These are phyloP conservation scores for Martes flavigula DNA, from an alignment of 2,797 vertebrate genomes.

Conservation along the genomic window DNA sequence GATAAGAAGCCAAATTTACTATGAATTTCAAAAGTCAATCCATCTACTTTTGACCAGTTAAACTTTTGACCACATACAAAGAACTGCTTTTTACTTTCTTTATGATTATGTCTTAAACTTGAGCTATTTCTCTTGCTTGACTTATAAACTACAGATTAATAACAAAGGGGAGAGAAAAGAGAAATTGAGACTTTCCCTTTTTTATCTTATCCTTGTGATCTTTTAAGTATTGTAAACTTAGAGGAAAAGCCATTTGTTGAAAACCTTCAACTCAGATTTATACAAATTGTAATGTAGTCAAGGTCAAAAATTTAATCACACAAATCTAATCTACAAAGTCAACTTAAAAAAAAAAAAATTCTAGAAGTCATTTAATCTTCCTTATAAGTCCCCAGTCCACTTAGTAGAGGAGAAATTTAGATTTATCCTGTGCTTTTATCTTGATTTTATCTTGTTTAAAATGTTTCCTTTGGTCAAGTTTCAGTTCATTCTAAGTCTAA, in stretches of 20 bases:
- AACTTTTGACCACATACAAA: conserved; percentile 70
- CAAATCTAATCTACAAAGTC: conserved; percentile 1
- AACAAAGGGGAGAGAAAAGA: conserved; percentile 43
- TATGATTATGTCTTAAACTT: conserved; percentile 54
- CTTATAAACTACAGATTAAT: conserved; percentile 62
- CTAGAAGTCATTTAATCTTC: conserved; percentile 40
- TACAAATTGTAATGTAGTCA: not conserved
- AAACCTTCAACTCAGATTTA: conserved; percentile 37
- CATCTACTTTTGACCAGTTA: conserved; percentile 69
- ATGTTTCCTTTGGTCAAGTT: not conserved
- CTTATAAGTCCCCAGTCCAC: not conserved
- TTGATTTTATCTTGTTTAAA: conserved; percentile 35
- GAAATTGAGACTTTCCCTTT: conserved; percentile 56
- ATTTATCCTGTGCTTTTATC: conserved; percentile 28
- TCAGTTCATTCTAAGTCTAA: conserved; percentile 17
- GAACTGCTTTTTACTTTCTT: conserved; percentile 61
- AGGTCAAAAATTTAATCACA: conserved; percentile 47
- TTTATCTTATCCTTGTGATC: conserved; percentile 68
- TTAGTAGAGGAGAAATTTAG: not conserved
- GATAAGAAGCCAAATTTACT: conserved; percentile 63
- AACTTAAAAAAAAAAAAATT: not conserved
- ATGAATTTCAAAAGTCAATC: conserved; percentile 65
- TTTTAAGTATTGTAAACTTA: conserved; percentile 46
- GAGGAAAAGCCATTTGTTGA: conserved; percentile 52
- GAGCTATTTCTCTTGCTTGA: conserved; percentile 66